Evolutionary conservation across 1,140 invertebrate species (phyloP).

Genomic region (Wasmannia auropunctata): DNA sequence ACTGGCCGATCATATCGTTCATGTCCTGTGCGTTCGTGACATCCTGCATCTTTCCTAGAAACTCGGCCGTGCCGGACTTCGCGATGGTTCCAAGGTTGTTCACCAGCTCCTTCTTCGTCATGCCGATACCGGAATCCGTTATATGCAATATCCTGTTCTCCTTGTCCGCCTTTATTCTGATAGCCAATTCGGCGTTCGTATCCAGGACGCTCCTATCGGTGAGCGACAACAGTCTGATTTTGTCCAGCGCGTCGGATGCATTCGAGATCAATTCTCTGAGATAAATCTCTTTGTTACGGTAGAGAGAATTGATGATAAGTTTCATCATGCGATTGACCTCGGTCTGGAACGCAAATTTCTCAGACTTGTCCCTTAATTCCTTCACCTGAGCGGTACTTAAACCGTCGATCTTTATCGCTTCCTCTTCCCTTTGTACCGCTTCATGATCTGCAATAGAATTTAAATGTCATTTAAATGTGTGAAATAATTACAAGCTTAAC

Average conservation of each 20-base stretch:
- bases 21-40: slow-evolving; percentile 87
- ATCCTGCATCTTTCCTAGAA: slow-evolving; percentile 97
- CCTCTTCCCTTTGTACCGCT: slow-evolving; percentile 94
- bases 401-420: slow-evolving; percentile 98
- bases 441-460: slow-evolving; percentile 88
- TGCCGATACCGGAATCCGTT: slow-evolving; percentile 98
- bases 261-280: slow-evolving; percentile 99
- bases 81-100: slow-evolving; percentile 99
- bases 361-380: slow-evolving; percentile 95
- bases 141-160: slow-evolving; percentile 98
- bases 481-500: no score
- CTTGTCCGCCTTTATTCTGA: slow-evolving; percentile 98
- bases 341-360: slow-evolving; percentile 97
- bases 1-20: slow-evolving; percentile 97
- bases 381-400: slow-evolving; percentile 97
- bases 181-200: slow-evolving; percentile 93
- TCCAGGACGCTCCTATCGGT: slow-evolving; percentile 93
- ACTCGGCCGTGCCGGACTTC: slow-evolving; percentile 99
- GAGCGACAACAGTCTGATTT: slow-evolving; percentile 96
- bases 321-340: slow-evolving; percentile 99
- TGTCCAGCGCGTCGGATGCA: slow-evolving; percentile 97
- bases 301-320: slow-evolving; percentile 99
- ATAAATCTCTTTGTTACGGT: slow-evolving; percentile 99
- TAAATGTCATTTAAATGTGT: background rate
- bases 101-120: slow-evolving; percentile 98